Conservation (phyloP, 2,113 vertebrate genomes). For the Lycocorax pyrrhopterus region DNA sequence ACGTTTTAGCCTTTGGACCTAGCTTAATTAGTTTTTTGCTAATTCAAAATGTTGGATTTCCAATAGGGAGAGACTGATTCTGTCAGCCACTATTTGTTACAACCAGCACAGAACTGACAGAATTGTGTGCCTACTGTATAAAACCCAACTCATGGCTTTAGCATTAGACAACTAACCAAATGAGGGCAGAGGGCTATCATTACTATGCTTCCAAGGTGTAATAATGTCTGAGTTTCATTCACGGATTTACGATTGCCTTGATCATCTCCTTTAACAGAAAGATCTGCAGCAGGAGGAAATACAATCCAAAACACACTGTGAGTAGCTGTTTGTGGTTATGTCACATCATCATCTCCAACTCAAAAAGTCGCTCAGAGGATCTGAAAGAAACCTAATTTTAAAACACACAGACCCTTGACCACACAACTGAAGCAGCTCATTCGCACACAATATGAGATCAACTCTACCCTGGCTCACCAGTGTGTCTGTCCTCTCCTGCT, state of each 20-base stretch:
- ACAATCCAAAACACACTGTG: background rate
- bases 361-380: background rate
- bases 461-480: background rate
- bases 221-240: background rate
- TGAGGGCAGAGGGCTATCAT: background rate
- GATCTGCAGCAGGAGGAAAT: background rate
- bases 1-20: background rate
- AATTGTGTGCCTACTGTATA: background rate
- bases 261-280: background rate
- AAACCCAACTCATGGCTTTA: background rate
- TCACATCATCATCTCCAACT: constrained; percentile 26
- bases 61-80: background rate
- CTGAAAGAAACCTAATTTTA: background rate
- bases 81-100: background rate
- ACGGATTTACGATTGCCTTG: background rate
- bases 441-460: background rate
- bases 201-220: background rate
- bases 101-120: background rate
- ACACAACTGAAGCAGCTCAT: background rate
- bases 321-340: constrained; percentile 47
- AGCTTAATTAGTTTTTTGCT: background rate
- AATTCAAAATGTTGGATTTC: background rate
- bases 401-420: background rate
- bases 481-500: background rate
- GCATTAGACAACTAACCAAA: background rate